phyloP scores from a whole-genome alignment of 2,797 vertebrate species.

The Sebastes vulpes region DNA sequence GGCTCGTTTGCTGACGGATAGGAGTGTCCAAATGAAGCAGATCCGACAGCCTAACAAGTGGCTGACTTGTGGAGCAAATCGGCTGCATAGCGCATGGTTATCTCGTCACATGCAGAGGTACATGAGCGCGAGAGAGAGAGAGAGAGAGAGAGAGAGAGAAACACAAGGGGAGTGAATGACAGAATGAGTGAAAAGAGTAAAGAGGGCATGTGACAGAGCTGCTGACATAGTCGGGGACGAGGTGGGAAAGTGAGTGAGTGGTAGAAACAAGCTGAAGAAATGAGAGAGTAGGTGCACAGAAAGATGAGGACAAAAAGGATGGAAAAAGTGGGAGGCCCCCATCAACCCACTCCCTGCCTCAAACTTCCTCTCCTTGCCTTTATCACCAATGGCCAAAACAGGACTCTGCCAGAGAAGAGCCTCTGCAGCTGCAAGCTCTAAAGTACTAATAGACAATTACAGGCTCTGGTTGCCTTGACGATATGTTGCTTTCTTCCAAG shows the following conservation, averaged over 20 bases:
- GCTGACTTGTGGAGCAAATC: constrained; percentile 37
- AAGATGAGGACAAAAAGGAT: background rate
- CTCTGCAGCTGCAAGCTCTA: constrained; percentile 81
- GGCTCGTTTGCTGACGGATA: constrained; percentile 53
- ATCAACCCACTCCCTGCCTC: background rate
- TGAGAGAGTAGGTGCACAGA: constrained; percentile 6
- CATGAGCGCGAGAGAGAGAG: background rate
- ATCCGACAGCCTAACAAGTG: constrained; percentile 56
- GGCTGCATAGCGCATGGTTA: constrained; percentile 13
- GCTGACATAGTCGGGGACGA: constrained; percentile 29
- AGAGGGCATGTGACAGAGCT: constrained; percentile 43
- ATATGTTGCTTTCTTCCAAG: constrained; percentile 83
- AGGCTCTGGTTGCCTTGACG: constrained; percentile 79
- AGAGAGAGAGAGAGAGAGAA: background rate
- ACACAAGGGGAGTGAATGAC: constrained; percentile 30
- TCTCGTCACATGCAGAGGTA: constrained; percentile 36
- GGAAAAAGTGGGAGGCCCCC: constrained; percentile 16
- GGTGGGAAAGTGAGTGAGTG: constrained; percentile 48
- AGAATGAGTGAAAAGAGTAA: constrained; percentile 55
- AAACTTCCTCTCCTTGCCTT: constrained; percentile 31
- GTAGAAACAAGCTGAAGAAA: constrained; percentile 29
- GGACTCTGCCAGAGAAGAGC: constrained; percentile 62
- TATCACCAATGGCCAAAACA: constrained; percentile 63
- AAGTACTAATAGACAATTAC: constrained; percentile 85
- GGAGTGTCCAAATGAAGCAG: constrained; percentile 53